A percentile compares a stretch with the other conserved stretches of the same genome.
Evolutionary conservation across 2,113 vertebrate genomes (phyloP).

Genomic region (Alectura lathami): DNA sequence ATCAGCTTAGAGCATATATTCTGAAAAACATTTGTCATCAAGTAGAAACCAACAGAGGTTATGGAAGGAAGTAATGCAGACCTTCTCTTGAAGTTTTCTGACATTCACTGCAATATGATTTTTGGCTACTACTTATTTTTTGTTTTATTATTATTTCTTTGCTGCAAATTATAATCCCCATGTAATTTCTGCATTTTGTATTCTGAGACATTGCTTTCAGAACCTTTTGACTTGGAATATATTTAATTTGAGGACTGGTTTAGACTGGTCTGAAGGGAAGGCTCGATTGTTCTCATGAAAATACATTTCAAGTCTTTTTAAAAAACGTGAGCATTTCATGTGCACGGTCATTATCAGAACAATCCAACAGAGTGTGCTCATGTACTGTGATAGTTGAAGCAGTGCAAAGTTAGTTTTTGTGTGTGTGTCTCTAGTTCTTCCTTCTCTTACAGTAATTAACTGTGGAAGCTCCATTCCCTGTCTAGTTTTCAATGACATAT

Average conservation of each 20-base stretch:
- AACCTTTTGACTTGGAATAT: not conserved
- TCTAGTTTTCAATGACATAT: not conserved
- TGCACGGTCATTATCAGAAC: not conserved
- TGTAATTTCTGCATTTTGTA: not conserved
- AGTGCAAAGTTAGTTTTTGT: rapidly evolving
- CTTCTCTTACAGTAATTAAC: slow-evolving; percentile 1
- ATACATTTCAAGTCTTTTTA: not conserved
- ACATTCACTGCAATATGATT: not conserved
- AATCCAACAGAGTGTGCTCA: slow-evolving; percentile 60
- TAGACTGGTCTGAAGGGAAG: not conserved
- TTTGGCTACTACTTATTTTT: not conserved
- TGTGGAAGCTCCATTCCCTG: not conserved
- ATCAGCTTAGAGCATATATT: not conserved
- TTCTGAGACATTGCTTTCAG: not conserved
- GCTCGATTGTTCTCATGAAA: not conserved
- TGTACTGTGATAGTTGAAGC: not conserved
- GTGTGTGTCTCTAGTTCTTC: not conserved
- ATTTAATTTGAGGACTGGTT: not conserved
- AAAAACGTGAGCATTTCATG: not conserved
- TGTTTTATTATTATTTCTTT: not conserved
- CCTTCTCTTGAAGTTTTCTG: not conserved
- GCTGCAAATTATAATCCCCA: not conserved
- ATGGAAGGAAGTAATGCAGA: not conserved
- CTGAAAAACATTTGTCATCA: not conserved
- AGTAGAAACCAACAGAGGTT: not conserved